Evolutionary conservation across 2,113 vertebrate species (phyloP).

Genomic region (Colaptes auratus): DNA sequence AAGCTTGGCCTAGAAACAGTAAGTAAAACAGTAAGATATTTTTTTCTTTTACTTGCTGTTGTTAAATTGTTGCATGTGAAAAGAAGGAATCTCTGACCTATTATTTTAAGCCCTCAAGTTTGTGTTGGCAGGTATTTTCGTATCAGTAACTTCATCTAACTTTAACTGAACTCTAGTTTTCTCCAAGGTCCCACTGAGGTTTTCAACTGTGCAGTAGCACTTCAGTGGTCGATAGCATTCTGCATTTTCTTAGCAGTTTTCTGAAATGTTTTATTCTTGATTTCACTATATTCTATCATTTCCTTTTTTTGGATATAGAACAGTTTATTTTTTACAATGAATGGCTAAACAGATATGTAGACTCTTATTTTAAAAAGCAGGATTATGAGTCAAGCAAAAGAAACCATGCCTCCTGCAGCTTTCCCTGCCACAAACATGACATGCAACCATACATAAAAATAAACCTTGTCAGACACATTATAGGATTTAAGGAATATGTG

Average conservation of each 20-base stretch:
- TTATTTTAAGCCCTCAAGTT: neutral
- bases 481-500: neutral
- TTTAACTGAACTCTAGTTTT: neutral
- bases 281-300: neutral
- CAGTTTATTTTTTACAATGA: neutral
- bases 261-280: neutral
- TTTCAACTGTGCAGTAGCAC: neutral
- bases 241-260: neutral
- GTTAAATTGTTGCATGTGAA: neutral
- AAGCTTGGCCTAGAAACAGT: neutral
- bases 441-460: neutral
- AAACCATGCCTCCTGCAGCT: neutral
- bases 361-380: neutral
- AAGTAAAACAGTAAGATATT: neutral
- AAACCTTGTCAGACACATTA: neutral
- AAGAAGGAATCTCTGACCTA: neutral
- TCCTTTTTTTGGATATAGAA: neutral
- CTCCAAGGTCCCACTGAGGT: neutral
- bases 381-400: neutral
- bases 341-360: neutral
- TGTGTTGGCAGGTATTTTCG: neutral
- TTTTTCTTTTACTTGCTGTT: neutral
- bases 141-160: neutral
- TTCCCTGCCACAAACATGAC: neutral
- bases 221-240: neutral